Evolutionary conservation across 2,797 vertebrate species (phyloP).

Genomic region (Labroides dimidiatus): DNA sequence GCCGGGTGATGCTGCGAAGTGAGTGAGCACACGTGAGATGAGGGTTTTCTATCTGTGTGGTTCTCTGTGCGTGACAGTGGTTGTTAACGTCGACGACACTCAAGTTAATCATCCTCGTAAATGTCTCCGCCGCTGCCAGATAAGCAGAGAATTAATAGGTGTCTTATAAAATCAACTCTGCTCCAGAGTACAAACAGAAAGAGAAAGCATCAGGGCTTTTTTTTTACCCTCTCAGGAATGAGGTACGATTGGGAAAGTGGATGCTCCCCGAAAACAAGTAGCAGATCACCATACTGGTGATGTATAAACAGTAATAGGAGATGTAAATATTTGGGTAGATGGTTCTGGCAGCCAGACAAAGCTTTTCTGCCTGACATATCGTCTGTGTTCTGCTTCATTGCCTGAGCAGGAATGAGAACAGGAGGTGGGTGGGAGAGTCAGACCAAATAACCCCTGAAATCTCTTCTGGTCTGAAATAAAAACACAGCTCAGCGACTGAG

Average conservation of each 20-base stretch:
- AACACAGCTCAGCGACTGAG: conserved; percentile 76
- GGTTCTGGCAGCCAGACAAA: conserved; percentile 90
- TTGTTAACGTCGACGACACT: conserved; percentile 61
- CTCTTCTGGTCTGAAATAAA: conserved; percentile 77
- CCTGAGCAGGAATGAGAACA: conserved; percentile 80
- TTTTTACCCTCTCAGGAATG: conserved; percentile 59
- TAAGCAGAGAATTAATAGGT: conserved; percentile 70
- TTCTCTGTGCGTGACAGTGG: conserved; percentile 41
- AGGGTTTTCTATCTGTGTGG: conserved; percentile 39
- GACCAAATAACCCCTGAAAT: conserved; percentile 81
- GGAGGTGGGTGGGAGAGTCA: conserved; percentile 76
- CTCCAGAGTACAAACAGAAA: conserved; percentile 54
- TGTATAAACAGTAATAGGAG: conserved; percentile 97
- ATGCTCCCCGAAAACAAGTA: conserved; percentile 85
- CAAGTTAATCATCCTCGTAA: conserved; percentile 70
- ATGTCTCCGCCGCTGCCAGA: conserved; percentile 53
- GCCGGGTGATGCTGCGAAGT: conserved; percentile 98
- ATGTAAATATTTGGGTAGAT: conserved; percentile 97
- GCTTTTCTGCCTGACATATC: conserved; percentile 84
- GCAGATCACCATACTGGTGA: conserved; percentile 85
- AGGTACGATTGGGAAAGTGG: conserved; percentile 76
- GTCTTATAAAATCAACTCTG: conserved; percentile 58
- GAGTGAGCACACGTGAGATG: conserved; percentile 72
- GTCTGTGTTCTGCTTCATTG: conserved; percentile 83
- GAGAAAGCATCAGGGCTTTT: conserved; percentile 33